Evolutionary conservation across 2,888 invertebrate species (phyloP).

Genomic region (Xanthorhoe designata): DNA sequence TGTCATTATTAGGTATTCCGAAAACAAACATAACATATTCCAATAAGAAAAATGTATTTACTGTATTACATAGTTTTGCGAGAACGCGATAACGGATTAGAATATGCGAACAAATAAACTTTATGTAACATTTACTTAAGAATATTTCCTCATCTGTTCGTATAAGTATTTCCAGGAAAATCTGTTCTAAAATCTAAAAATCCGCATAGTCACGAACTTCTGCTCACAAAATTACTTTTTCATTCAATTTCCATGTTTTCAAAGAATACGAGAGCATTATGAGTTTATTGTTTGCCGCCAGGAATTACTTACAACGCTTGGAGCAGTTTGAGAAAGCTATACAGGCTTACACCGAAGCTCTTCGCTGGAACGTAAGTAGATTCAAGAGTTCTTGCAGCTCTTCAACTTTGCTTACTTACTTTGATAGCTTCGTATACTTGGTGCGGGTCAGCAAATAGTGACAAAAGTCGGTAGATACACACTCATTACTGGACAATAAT

Average conservation of each 20-base stretch:
- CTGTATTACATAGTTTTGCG: too few species aligned
- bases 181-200: constrained; percentile 19
- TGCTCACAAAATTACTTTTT: constrained; percentile 40
- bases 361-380: constrained; percentile 77
- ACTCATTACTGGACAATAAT: too few species aligned
- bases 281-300: constrained; percentile 52
- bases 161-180: constrained; percentile 4
- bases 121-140: neutral
- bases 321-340: constrained; percentile 79
- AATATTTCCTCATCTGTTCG: neutral
- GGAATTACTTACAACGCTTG: constrained; percentile 77
- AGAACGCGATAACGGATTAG: too few species aligned
- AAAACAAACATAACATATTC: too few species aligned
- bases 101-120: neutral
- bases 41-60: too few species aligned
- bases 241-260: constrained; percentile 38
- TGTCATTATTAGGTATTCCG: too few species aligned
- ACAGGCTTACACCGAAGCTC: constrained; percentile 76
- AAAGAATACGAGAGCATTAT: constrained; percentile 24
- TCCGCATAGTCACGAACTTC: constrained; percentile 30
- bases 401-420: neutral
- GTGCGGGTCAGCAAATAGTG: neutral
- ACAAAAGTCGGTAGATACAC: too few species aligned
- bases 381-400: constrained; percentile 13
- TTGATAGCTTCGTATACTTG: neutral